A percentile compares a stretch with the other conserved stretches of the same genome.
Evolutionary conservation across 2,797 vertebrate genomes (phyloP).

Genomic region (Chloroceryle inda): DNA sequence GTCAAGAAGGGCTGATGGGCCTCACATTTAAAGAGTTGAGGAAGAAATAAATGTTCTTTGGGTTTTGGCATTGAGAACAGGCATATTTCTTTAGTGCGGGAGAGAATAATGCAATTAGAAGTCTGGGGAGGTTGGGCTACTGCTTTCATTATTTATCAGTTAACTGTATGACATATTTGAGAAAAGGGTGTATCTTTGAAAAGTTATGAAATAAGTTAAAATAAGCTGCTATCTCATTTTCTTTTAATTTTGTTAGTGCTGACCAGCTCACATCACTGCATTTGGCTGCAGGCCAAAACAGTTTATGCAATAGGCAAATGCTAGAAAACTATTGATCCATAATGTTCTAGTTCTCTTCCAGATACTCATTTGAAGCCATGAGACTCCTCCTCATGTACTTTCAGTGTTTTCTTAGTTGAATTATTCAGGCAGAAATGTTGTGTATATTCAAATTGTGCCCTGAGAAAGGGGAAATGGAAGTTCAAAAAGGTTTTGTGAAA

Average conservation of each 20-base stretch:
- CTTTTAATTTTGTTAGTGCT: background rate
- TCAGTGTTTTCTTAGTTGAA: background rate
- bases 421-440: background rate
- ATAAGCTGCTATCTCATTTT: background rate
- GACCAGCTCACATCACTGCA: background rate
- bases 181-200: background rate
- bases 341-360: background rate
- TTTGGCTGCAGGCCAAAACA: background rate
- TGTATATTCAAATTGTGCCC: background rate
- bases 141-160: background rate
- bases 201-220: background rate
- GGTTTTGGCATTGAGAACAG: background rate
- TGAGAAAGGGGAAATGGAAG: background rate
- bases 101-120: background rate
- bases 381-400: background rate
- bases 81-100: background rate
- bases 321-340: background rate
- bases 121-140: background rate
- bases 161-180: background rate
- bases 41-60: background rate
- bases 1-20: background rate
- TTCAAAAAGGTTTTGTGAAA: background rate
- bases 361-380: background rate
- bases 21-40: background rate
- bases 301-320: background rate